These are phyloP conservation scores for Chloroclysta siterata DNA, from an alignment of 2,888 invertebrate species.

Conservation along the genomic window DNA sequence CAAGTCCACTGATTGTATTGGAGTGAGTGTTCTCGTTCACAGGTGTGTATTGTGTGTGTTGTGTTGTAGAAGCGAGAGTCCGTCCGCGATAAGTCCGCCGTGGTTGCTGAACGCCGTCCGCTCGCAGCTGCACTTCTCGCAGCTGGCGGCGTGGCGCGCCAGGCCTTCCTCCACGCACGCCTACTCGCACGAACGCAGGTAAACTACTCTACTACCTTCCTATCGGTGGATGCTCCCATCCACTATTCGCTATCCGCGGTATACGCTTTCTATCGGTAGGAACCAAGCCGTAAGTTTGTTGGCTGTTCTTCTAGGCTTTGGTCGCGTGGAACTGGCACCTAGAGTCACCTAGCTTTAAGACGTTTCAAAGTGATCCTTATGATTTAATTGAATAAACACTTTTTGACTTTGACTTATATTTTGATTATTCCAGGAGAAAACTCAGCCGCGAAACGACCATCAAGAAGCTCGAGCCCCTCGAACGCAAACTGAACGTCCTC, in stretches of 20 bases:
- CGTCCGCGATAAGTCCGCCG: constrained; percentile 82
- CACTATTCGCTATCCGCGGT: no score
- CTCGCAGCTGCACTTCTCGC: constrained; percentile 98
- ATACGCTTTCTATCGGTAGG: no score
- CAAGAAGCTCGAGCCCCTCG: constrained; percentile 78
- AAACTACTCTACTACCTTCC: background rate
- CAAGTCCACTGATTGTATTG: no score
- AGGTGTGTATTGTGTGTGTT: background rate
- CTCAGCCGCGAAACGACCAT: constrained; percentile 80
- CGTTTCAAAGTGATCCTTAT: no score
- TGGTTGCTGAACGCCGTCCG: constrained; percentile 96
- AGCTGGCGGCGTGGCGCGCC: constrained; percentile 96
- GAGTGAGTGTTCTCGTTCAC: no score
- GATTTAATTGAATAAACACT: no score
- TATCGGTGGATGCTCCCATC: no score
- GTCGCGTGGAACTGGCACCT: no score
- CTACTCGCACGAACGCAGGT: constrained; percentile 46
- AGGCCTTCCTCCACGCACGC: constrained; percentile 30
- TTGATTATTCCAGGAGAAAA: constrained; percentile 64
- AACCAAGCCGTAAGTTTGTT: no score
- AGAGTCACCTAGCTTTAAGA: no score
- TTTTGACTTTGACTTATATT: no score
- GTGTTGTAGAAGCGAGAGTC: constrained; percentile 71
- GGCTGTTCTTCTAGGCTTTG: no score
- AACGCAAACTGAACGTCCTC: constrained; percentile 82